Conservation (phyloP, 2,888 invertebrate species). For the Monoplex corrugatus region DNA sequence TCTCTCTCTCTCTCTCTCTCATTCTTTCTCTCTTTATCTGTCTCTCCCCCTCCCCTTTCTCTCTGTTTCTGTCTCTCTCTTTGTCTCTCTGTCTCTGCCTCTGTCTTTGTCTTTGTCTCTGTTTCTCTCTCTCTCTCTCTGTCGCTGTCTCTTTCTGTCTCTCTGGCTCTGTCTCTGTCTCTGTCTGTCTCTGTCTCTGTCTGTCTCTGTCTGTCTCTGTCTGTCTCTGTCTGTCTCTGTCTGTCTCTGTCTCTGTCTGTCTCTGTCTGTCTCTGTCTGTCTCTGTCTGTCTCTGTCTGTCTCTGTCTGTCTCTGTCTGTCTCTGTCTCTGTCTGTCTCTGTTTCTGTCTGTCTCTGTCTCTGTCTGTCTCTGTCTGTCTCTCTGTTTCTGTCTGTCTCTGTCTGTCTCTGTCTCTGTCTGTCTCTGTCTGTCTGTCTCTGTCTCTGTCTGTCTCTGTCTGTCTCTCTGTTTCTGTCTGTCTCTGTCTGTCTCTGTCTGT, state of each 20-base stretch:
- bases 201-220: not conserved
- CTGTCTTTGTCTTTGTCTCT: not conserved
- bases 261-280: too few relatives aligned
- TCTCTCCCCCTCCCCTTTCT: not conserved
- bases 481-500: not conserved
- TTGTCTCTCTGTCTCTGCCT: not conserved
- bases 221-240: not conserved
- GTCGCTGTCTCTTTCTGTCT: not conserved
- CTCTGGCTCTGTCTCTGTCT: not conserved
- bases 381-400: too few relatives aligned
- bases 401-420: too few relatives aligned
- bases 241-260: not conserved
- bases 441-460: too few relatives aligned
- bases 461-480: too few relatives aligned
- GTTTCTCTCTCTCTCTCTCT: not conserved
- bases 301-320: not conserved
- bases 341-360: not conserved
- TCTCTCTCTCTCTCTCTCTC: not conserved
- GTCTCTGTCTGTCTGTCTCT: too few relatives aligned
- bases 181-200: not conserved
- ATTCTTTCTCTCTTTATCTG: not conserved
- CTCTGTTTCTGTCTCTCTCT: not conserved
- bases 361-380: too few relatives aligned
- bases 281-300: too few relatives aligned
- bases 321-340: not conserved